These are phyloP conservation scores for Papio anubis DNA, from an alignment of 2,113 vertebrate genomes.

Conservation along the genomic window DNA sequence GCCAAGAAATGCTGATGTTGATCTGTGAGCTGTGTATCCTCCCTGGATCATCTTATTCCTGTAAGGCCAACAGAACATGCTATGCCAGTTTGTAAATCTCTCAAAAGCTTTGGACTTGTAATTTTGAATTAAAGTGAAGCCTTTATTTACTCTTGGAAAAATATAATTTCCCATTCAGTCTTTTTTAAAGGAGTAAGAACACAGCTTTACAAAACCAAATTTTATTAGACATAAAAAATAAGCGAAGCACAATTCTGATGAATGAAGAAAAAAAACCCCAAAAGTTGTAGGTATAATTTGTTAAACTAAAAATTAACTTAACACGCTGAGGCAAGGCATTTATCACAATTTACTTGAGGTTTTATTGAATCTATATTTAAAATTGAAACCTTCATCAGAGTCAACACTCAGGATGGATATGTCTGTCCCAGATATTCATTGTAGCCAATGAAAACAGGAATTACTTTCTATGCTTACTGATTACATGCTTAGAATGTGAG, in stretches of 20 bases:
- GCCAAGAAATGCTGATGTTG: background rate
- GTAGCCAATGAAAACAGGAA: slow-evolving; percentile 41
- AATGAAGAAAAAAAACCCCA: background rate
- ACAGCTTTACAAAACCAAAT: slow-evolving; percentile 44
- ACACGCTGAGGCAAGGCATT: background rate
- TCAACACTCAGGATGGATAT: background rate
- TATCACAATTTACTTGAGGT: background rate
- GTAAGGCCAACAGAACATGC: background rate
- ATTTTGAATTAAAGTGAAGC: slow-evolving; percentile 21
- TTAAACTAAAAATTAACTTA: slow-evolving; percentile 28
- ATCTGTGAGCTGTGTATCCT: background rate
- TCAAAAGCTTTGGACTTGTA: slow-evolving; percentile 7
- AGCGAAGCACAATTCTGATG: background rate
- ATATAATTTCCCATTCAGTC: slow-evolving; percentile 6
- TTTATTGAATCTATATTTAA: slow-evolving; percentile 44
- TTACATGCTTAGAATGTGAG: background rate
- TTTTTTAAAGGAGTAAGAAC: slow-evolving; percentile 40
- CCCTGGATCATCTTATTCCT: background rate
- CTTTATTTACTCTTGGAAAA: slow-evolving; percentile 42
- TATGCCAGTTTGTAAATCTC: background rate
- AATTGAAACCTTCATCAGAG: slow-evolving; percentile 18
- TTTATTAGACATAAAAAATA: background rate
- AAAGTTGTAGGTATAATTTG: background rate
- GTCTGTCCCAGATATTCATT: background rate
- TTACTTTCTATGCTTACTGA: slow-evolving; percentile 19